phyloP scores from a whole-genome alignment of 2,888 invertebrate genomes.

The Meghimatium bilineatum region DNA sequence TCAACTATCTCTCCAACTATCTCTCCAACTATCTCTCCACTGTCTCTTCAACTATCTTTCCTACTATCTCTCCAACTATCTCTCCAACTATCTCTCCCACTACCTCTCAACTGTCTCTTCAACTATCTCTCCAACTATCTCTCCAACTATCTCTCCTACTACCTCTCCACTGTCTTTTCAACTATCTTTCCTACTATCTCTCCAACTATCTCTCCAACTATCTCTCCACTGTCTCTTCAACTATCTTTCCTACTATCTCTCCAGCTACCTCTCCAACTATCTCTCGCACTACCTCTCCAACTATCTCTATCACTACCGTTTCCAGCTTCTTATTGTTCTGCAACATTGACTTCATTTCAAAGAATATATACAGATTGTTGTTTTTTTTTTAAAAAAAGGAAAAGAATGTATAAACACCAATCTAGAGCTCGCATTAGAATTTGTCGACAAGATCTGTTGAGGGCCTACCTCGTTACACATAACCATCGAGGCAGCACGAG shows the following conservation, averaged over 20 bases:
- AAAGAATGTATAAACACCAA: no score
- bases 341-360: no score
- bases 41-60: background rate
- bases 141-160: background rate
- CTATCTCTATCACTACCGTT: background rate
- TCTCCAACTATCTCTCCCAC: background rate
- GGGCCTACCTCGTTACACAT: no score
- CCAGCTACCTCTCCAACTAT: background rate
- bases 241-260: background rate
- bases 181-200: background rate
- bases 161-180: background rate
- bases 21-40: background rate
- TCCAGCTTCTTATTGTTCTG: no score
- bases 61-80: background rate
- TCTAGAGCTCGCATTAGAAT: no score
- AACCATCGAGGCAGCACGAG: no score
- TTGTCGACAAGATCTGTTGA: no score
- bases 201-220: background rate
- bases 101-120: background rate
- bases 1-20: background rate
- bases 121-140: background rate
- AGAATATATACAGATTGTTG: no score
- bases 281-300: background rate
- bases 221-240: background rate
- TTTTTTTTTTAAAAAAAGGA: no score